These are phyloP conservation scores for Neuroterus valhalla DNA, from an alignment of 1,140 invertebrate species.

Conservation along the genomic window DNA sequence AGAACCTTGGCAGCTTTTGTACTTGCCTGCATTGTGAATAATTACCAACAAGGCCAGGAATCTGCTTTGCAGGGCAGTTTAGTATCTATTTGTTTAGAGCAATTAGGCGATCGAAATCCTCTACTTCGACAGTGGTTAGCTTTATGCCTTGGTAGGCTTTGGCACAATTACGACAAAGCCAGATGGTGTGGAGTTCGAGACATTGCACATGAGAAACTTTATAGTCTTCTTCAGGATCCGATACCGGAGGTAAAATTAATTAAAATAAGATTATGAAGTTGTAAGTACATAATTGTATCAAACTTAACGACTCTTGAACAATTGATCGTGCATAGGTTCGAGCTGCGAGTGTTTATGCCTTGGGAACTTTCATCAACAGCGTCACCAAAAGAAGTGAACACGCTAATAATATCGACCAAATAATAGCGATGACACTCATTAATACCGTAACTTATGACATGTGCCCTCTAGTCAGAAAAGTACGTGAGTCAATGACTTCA, in stretches of 20 bases:
- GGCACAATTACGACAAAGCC: constrained; percentile 94
- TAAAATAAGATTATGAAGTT: no score
- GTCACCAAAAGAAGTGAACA: constrained; percentile 89
- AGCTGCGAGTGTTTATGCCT: constrained; percentile 91
- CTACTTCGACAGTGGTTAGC: constrained; percentile 93
- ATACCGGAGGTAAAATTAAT: constrained; percentile 84
- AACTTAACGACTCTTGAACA: not conserved
- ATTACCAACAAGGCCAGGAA: constrained; percentile 90
- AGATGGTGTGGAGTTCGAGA: constrained; percentile 97
- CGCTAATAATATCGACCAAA: constrained; percentile 94
- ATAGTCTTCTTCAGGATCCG: constrained; percentile 84
- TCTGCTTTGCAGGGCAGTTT: constrained; percentile 90
- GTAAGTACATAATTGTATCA: constrained; percentile 14
- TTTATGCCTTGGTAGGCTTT: constrained; percentile 93
- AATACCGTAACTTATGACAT: constrained; percentile 88
- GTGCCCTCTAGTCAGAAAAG: constrained; percentile 91
- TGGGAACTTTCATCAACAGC: constrained; percentile 94
- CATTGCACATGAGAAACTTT: constrained; percentile 95
- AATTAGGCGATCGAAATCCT: constrained; percentile 80
- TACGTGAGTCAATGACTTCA: constrained; percentile 66
- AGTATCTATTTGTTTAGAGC: constrained; percentile 92
- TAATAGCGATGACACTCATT: constrained; percentile 90
- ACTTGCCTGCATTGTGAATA: constrained; percentile 92
- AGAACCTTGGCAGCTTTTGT: constrained; percentile 95
- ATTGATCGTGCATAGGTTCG: constrained; percentile 79